Base-by-base conservation (phyloP, 2,113 vertebrate genomes). In the Gadus chalcogrammus region DNA sequence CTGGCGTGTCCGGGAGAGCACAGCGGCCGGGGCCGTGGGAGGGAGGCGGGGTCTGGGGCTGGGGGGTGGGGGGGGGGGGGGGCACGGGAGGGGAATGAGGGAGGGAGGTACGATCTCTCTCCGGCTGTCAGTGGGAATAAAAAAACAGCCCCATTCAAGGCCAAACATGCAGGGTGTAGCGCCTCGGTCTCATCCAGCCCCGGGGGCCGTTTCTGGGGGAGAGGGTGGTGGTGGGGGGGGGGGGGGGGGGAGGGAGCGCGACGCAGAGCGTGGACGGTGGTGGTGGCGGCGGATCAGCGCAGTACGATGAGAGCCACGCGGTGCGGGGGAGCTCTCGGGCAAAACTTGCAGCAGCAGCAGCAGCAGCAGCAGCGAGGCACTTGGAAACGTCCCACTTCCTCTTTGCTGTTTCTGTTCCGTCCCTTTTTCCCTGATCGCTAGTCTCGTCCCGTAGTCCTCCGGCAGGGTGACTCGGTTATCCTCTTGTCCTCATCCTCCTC, bases 121-220 rank as follows among this genome's bases (percentile, higher is more conserved):
- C 83, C 84, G 82, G 77, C 75, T 86, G 85, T 87, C 84, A 82
- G 77, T 72, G 74, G 83, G 79, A 88, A 88, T 89, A 83, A 80
- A 88, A 88, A 89, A 83, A 88, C 61, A 84, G 86, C 82, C 75
- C 74, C 70, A 79, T 85, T 85, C 88, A 88, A 90, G 90, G 89
- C 89, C 85, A 87, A 79, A 62, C 70, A 67, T 69, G 74, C 77
- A 76, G 42, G 20, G 67, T 79, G 72, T 66, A 65, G 61, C 28
- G 78, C 71, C 80, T 74, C 63, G 74, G 67, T 70, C 71, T 85
- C 81, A 82, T 78, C 74, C 79, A 80, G 82, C 79, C 86, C 71
- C 28, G 70, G 69, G 59, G 31, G 63, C 38, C 38, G 38, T 74
- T 64, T 52, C 6, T 15, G n/a, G 31, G 35, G 6, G 38, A 11